Evolutionary conservation across 2,888 invertebrate species (phyloP).

Genomic region (Caenorhabditis sp.): DNA sequence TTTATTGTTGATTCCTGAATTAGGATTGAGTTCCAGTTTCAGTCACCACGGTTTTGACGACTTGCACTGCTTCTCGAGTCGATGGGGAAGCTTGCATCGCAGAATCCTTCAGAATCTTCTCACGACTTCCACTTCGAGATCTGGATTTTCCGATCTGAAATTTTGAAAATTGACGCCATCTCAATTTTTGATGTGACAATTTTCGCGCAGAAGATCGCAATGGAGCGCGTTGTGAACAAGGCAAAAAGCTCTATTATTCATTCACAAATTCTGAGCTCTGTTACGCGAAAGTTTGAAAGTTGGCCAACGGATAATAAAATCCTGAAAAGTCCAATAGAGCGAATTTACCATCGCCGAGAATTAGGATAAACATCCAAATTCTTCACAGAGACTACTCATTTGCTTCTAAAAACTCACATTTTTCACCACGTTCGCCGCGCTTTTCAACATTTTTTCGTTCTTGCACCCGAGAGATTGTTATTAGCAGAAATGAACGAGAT

Average conservation of each 20-base stretch:
- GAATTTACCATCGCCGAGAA: too few relatives aligned
- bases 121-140: conserved; percentile 53
- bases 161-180: not conserved
- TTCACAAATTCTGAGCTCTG: too few relatives aligned
- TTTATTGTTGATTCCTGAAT: too few relatives aligned
- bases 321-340: too few relatives aligned
- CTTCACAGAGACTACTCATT: too few relatives aligned
- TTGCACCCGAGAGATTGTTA: not conserved
- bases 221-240: not conserved
- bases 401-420: conserved; percentile 7
- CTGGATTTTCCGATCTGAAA: conserved; percentile 35
- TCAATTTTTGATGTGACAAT: too few relatives aligned
- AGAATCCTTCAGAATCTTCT: conserved; percentile 35
- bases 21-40: not conserved
- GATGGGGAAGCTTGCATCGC: conserved; percentile 53
- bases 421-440: conserved; percentile 11
- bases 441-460: conserved; percentile 21
- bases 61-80: conserved; percentile 39
- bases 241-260: too few relatives aligned
- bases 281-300: too few relatives aligned
- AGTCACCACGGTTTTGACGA: conserved; percentile 26
- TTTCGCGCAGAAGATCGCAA: too few relatives aligned
- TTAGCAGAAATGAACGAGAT: not conserved
- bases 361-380: too few relatives aligned
- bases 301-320: too few relatives aligned